Conservation (phyloP, 2,888 invertebrate genomes). For the Listrodromus nycthemerus region DNA sequence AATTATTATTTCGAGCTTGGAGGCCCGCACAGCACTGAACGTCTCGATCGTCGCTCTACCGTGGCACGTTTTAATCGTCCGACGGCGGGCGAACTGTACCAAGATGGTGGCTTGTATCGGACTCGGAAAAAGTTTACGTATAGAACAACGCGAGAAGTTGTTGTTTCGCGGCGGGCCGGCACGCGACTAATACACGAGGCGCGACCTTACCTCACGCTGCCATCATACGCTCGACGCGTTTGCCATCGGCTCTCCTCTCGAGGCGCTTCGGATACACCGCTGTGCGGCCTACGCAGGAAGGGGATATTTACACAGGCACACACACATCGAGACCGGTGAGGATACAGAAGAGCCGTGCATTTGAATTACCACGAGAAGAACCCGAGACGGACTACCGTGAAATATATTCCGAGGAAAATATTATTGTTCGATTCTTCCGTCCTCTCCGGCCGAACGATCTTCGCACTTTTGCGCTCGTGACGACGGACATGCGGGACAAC, state of each 20-base stretch:
- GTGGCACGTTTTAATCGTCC: background rate
- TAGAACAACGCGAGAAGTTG: slow-evolving; percentile 56
- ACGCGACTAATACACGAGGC: slow-evolving; percentile 84
- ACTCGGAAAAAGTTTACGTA: background rate
- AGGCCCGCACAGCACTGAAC: background rate
- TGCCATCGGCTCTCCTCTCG: slow-evolving; percentile 34
- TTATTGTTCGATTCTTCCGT: background rate
- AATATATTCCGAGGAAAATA: slow-evolving; percentile 21
- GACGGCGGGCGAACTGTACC: background rate
- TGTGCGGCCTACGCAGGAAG: slow-evolving; percentile 20
- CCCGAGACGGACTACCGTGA: slow-evolving; percentile 36
- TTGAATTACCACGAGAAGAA: slow-evolving; percentile 11
- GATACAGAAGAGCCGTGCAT: background rate
- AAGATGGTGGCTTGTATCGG: background rate
- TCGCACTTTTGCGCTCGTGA: background rate
- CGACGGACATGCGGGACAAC: background rate
- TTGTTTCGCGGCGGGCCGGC: slow-evolving; percentile 84
- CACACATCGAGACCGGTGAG: background rate
- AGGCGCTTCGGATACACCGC: slow-evolving; percentile 32
- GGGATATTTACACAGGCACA: slow-evolving; percentile 2
- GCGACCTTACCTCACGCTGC: slow-evolving; percentile 76
- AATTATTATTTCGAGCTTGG: background rate
- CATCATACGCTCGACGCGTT: slow-evolving; percentile 59
- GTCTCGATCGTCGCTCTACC: background rate
- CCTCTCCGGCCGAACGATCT: background rate